Evolutionary conservation across 2,888 invertebrate genomes (phyloP).

Genomic region (Harmothoe impar): DNA sequence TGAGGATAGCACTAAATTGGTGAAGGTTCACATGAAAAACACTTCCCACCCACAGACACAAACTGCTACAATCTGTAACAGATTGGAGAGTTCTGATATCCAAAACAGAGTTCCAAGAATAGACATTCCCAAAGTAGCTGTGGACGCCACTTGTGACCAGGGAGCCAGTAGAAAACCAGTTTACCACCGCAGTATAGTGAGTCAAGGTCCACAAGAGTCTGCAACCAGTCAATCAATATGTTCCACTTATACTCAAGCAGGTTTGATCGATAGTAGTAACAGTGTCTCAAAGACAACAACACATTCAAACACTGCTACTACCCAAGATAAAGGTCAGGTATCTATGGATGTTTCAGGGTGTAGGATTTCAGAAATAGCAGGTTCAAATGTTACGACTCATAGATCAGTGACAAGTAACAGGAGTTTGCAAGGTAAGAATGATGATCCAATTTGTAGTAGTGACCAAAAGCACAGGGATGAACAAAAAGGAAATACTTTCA

Average conservation of each 20-base stretch:
- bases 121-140: neutral
- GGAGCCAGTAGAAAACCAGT: neutral
- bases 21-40: neutral
- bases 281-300: neutral
- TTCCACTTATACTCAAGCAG: neutral
- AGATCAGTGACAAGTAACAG: neutral
- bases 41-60: neutral
- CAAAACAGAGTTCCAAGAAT: neutral
- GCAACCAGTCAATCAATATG: too few relatives aligned
- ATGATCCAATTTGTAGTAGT: too few relatives aligned
- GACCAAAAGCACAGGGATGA: too few relatives aligned
- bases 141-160: too few relatives aligned
- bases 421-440: too few relatives aligned
- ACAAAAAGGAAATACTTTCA: neutral
- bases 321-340: neutral
- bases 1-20: too few relatives aligned
- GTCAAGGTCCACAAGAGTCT: too few relatives aligned
- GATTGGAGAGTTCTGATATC: neutral
- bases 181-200: too few relatives aligned
- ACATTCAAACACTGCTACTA: neutral
- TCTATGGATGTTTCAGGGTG: neutral
- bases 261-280: neutral
- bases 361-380: neutral
- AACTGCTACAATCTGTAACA: neutral
- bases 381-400: neutral